Conservation (phyloP, 2,113 vertebrate genomes). For the Lophotis ruficrista region DNA sequence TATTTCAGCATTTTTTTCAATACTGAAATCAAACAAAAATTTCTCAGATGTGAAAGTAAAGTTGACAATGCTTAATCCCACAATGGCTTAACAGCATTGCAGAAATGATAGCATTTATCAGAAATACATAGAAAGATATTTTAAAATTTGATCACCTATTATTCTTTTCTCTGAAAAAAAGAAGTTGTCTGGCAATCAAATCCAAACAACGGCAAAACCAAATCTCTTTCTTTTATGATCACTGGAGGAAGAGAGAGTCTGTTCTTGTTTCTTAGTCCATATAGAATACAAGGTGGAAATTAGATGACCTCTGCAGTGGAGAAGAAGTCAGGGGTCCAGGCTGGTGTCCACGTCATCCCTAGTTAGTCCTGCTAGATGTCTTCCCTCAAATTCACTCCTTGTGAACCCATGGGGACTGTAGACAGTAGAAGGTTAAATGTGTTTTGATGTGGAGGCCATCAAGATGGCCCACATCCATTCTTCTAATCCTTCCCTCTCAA, state of each 20-base stretch:
- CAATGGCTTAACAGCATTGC: neutral
- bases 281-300: neutral
- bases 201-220: neutral
- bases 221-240: neutral
- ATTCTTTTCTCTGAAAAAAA: neutral
- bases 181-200: neutral
- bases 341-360: neutral
- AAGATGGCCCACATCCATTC: neutral
- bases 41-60: neutral
- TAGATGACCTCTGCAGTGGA: fast-evolving
- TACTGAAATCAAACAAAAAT: neutral
- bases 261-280: neutral
- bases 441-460: neutral
- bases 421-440: neutral
- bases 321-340: neutral
- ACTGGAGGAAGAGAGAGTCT: neutral
- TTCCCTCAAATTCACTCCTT: neutral
- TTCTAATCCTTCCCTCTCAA: neutral
- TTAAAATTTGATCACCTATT: neutral
- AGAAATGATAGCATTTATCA: neutral
- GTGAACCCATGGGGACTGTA: neutral
- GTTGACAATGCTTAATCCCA: neutral
- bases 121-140: neutral
- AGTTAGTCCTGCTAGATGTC: neutral
- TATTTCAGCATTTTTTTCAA: neutral